These are phyloP conservation scores for Pachydiplax longipennis DNA, from an alignment of 2,888 invertebrate genomes.

Conservation along the genomic window DNA sequence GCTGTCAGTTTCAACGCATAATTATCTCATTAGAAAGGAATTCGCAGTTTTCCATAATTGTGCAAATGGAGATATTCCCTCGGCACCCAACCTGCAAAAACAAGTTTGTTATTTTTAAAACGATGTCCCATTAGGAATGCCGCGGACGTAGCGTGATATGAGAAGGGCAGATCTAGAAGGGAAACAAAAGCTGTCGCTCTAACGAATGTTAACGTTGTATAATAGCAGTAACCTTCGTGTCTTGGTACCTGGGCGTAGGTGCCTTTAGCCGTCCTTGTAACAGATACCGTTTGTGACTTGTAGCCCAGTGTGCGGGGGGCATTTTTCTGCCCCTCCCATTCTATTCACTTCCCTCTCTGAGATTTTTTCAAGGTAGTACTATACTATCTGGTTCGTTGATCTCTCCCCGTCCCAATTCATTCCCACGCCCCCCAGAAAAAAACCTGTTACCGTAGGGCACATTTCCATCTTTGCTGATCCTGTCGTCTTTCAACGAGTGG, in stretches of 20 bases:
- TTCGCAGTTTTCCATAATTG: too few relatives aligned
- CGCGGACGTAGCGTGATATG: not conserved
- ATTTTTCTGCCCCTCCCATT: not conserved
- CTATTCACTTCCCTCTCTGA: not conserved
- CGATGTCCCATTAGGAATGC: too few relatives aligned
- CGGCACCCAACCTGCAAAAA: too few relatives aligned
- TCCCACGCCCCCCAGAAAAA: not conserved
- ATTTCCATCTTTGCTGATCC: too few relatives aligned
- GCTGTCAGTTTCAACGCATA: too few relatives aligned
- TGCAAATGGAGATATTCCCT: too few relatives aligned
- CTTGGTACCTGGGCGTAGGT: not conserved
- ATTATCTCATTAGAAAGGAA: too few relatives aligned
- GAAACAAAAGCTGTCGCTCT: not conserved
- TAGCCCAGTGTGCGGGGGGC: not conserved
- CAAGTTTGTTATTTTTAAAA: too few relatives aligned
- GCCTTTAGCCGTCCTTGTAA: conserved; percentile 25
- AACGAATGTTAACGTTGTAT: not conserved
- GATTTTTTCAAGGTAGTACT: not conserved
- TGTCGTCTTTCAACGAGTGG: not conserved
- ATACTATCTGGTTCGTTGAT: not conserved
- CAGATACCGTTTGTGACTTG: conserved; percentile 15
- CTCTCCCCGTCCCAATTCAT: not conserved
- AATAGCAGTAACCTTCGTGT: not conserved
- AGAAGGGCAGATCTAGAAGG: not conserved
- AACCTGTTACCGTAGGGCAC: not conserved